Percentiles rank a stretch among this genome's conserved stretches.
Evolutionary conservation across 2,113 vertebrate genomes (phyloP).

Genomic region (Regulus satrapa): DNA sequence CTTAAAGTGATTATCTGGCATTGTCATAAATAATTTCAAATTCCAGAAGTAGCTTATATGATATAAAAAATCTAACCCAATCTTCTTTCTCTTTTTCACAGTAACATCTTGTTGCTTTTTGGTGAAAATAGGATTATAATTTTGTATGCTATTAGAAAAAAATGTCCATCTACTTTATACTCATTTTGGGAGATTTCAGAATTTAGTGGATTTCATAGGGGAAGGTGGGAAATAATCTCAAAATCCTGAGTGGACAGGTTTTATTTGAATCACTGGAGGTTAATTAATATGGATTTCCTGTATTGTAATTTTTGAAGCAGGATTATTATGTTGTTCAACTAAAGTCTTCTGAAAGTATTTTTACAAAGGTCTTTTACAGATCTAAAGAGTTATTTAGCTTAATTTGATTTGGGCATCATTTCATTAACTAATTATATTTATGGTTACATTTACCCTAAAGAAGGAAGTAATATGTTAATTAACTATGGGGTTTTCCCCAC

Average conservation of each 20-base stretch:
- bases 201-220: background rate
- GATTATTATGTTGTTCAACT: background rate
- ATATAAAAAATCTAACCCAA: background rate
- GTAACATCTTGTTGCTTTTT: accelerated
- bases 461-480: background rate
- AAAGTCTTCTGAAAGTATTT: background rate
- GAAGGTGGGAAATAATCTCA: accelerated
- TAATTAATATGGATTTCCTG: background rate
- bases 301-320: background rate
- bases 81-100: background rate
- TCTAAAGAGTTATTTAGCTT: background rate
- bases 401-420: background rate
- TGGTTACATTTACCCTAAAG: background rate
- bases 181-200: background rate
- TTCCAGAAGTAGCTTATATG: background rate
- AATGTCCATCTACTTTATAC: background rate
- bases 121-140: background rate
- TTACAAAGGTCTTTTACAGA: background rate
- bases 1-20: background rate
- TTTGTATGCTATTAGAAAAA: background rate
- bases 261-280: background rate
- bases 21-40: background rate
- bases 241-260: background rate
- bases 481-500: accelerated
- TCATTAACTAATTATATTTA: background rate